Evolutionary conservation across 2,888 invertebrate species (phyloP).

Genomic region (Esperia sulphurella): DNA sequence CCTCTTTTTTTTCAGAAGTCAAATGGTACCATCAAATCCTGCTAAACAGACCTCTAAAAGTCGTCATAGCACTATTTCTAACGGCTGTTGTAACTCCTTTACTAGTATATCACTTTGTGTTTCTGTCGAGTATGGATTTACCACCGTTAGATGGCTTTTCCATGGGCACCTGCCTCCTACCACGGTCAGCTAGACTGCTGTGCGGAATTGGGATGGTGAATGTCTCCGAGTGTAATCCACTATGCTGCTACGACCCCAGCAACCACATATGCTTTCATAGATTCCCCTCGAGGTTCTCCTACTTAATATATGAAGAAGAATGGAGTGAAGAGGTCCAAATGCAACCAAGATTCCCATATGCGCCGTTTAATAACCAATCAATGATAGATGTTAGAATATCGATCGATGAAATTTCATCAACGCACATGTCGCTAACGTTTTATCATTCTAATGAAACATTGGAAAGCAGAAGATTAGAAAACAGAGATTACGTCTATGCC

Average conservation of each 20-base stretch:
- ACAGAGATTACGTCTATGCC: conserved; percentile 44
- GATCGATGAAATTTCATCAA: conserved; percentile 51
- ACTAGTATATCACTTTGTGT: conserved; percentile 51
- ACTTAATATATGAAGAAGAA: conserved; percentile 33
- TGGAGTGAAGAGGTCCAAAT: conserved; percentile 28
- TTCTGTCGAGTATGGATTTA: conserved; percentile 35
- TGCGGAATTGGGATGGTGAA: conserved; percentile 54
- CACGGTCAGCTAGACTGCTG: conserved; percentile 42
- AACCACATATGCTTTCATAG: conserved; percentile 71
- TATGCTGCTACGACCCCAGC: conserved; percentile 73
- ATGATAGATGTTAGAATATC: conserved; percentile 46
- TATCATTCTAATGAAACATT: conserved; percentile 39
- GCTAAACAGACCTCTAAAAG: conserved; percentile 54
- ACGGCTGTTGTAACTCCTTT: conserved; percentile 43
- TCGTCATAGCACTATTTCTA: conserved; percentile 34
- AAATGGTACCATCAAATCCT: conserved; percentile 61
- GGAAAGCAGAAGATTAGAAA: conserved; percentile 34
- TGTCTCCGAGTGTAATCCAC: conserved; percentile 50
- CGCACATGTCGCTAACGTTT: conserved; percentile 54
- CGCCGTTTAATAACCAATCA: conserved; percentile 45
- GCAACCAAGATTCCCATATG: conserved; percentile 57
- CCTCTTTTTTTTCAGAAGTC: conserved; percentile 47
- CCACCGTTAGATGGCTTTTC: conserved; percentile 59
- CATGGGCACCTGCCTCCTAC: conserved; percentile 55
- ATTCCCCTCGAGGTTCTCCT: conserved; percentile 73